Evolutionary conservation across 1,140 invertebrate genomes (phyloP).

Genomic region (Zaprionus davidi): DNA sequence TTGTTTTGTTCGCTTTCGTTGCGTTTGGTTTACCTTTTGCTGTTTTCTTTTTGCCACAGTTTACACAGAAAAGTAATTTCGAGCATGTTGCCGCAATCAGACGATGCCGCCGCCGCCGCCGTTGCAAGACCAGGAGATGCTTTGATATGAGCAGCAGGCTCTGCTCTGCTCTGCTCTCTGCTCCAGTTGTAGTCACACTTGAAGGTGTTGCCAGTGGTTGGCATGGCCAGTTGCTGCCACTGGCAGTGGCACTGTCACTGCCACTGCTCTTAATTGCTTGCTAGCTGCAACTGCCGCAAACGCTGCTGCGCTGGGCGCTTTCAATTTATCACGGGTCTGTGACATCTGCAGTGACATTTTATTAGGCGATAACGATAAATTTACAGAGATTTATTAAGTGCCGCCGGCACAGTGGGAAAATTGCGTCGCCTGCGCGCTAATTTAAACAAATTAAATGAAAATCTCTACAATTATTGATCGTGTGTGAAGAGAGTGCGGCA

Average conservation of each 20-base stretch:
- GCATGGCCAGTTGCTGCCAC: slow-evolving; percentile 41
- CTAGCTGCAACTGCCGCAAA: slow-evolving; percentile 67
- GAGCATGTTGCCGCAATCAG: slow-evolving; percentile 78
- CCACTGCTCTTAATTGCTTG: slow-evolving; percentile 68
- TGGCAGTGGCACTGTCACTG: slow-evolving; percentile 19
- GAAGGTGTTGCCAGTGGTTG: slow-evolving; percentile 58
- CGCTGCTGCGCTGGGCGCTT: slow-evolving; percentile 59
- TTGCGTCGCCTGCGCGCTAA: slow-evolving; percentile 55
- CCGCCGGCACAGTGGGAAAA: slow-evolving; percentile 51
- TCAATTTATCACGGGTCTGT: slow-evolving; percentile 72
- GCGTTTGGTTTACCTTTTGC: slow-evolving; percentile 2
- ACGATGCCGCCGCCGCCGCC: slow-evolving; percentile 59
- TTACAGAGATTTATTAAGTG: slow-evolving; percentile 78
- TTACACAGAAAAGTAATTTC: slow-evolving; percentile 81
- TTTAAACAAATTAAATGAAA: slow-evolving; percentile 80
- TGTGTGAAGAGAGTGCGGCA: slow-evolving; percentile 7
- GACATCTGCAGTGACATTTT: slow-evolving; percentile 72
- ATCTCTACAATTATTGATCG: slow-evolving; percentile 76
- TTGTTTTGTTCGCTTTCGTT: slow-evolving; percentile 34
- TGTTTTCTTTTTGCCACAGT: slow-evolving; percentile 53
- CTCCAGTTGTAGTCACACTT: slow-evolving; percentile 33
- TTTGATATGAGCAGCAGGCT: slow-evolving; percentile 58
- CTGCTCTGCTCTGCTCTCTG: not conserved
- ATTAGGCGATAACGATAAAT: slow-evolving; percentile 82
- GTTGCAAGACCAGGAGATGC: slow-evolving; percentile 61